phyloP scores from a whole-genome alignment of 2,113 vertebrate genomes.

The Heterochromis multidens region DNA sequence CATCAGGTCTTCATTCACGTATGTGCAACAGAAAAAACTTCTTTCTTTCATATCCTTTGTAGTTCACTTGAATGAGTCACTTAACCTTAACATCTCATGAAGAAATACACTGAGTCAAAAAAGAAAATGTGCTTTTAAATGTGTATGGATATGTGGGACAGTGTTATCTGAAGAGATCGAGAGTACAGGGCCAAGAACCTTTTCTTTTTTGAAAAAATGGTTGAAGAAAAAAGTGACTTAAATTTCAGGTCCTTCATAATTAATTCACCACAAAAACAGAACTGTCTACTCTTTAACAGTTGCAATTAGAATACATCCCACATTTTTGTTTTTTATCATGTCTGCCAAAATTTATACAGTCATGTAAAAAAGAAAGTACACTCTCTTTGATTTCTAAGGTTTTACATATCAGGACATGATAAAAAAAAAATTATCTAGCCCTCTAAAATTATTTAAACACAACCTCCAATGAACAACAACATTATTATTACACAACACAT shows the following conservation, averaged over 20 bases:
- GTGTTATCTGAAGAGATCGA: background rate
- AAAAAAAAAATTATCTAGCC: background rate
- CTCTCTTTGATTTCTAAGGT: background rate
- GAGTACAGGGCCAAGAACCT: background rate
- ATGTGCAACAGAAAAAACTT: background rate
- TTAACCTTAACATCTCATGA: background rate
- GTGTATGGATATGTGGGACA: background rate
- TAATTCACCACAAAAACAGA: background rate
- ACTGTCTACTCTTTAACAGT: background rate
- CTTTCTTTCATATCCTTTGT: background rate
- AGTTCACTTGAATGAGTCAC: background rate
- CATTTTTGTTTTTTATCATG: too few species aligned
- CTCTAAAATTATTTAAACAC: background rate
- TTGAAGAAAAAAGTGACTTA: background rate
- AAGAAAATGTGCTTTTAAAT: background rate
- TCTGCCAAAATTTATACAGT: too few species aligned
- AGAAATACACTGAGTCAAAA: background rate
- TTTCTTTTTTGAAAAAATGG: background rate
- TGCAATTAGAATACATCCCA: background rate
- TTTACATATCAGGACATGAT: background rate
- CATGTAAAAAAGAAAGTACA: background rate
- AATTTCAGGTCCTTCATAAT: background rate
- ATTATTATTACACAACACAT: too few species aligned
- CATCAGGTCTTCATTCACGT: background rate
- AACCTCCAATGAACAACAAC: background rate